A percentile compares a stretch with the other conserved stretches of the same genome.
These are phyloP conservation scores for Lutraria rhynchaena DNA, from an alignment of 1,140 invertebrate genomes.

Conservation along the genomic window DNA sequence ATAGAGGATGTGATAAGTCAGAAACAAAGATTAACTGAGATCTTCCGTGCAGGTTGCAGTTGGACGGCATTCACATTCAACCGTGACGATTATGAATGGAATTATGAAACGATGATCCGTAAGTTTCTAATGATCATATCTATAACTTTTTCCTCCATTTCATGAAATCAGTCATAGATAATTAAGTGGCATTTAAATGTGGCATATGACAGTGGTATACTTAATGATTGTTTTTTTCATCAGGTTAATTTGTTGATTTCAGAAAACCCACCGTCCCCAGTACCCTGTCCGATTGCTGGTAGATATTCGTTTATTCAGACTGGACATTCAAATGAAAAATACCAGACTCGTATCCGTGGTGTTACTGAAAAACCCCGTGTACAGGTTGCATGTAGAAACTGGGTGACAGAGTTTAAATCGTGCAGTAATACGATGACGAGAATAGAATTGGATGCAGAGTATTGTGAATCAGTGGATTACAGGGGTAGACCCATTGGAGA, in stretches of 20 bases:
- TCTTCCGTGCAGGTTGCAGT: conserved; percentile 80
- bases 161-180: no score
- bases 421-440: conserved; percentile 95
- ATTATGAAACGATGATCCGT: conserved; percentile 81
- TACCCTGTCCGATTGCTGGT: conserved; percentile 97
- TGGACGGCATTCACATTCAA: conserved; percentile 81
- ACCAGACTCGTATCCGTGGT: conserved; percentile 96
- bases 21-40: conserved; percentile 64
- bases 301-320: conserved; percentile 96
- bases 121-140: conserved; percentile 67
- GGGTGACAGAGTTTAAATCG: conserved; percentile 93
- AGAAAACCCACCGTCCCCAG: conserved; percentile 95
- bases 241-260: no score
- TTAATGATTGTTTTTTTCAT: no score
- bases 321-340: conserved; percentile 89
- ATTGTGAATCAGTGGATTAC: conserved; percentile 97
- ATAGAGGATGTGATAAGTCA: not conserved
- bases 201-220: no score
- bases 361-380: conserved; percentile 96
- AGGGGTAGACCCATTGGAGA: conserved; percentile 92
- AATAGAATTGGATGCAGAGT: conserved; percentile 95
- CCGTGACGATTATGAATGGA: conserved; percentile 79
- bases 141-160: no score
- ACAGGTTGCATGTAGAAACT: conserved; percentile 95
- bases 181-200: no score